phyloP scores from a whole-genome alignment of 1,140 invertebrate genomes.

The Neodiprion virginianus region DNA sequence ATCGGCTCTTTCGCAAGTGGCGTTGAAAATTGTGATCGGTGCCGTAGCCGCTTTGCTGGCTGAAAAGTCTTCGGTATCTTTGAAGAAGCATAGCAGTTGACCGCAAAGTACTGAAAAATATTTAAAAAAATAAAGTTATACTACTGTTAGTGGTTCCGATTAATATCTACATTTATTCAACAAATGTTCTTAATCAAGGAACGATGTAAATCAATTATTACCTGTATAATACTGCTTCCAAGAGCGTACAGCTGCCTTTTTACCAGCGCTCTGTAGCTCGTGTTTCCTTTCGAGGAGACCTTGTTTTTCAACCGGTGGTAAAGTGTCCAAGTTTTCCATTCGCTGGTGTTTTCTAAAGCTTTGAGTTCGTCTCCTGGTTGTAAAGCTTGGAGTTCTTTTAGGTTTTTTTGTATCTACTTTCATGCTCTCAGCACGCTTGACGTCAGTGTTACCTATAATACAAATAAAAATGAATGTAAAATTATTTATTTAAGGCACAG shows the following conservation, averaged over 20 bases:
- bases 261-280: constrained; percentile 90
- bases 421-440: constrained; percentile 90
- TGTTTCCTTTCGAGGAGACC: constrained; percentile 94
- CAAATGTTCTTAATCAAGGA: background rate
- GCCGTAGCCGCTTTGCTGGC: constrained; percentile 87
- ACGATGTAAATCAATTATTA: constrained; percentile 28
- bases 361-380: constrained; percentile 86
- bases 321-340: constrained; percentile 72
- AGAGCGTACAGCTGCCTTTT: constrained; percentile 90
- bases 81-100: constrained; percentile 97
- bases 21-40: constrained; percentile 89
- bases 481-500: background rate
- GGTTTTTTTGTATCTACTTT: constrained; percentile 78
- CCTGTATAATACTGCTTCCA: constrained; percentile 94
- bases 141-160: background rate
- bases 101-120: constrained; percentile 82
- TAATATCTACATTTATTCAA: constrained; percentile 7
- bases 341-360: constrained; percentile 84
- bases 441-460: constrained; percentile 64
- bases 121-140: constrained; percentile 18
- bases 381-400: constrained; percentile 94
- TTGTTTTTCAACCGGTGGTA: constrained; percentile 92
- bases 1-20: constrained; percentile 81
- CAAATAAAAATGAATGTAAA: constrained; percentile 5
- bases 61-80: constrained; percentile 90